Evolutionary conservation across 2,113 vertebrate species (phyloP), one percentile per base, ranked within the genome.

Genomic region (Perca schrenkii): DNA sequence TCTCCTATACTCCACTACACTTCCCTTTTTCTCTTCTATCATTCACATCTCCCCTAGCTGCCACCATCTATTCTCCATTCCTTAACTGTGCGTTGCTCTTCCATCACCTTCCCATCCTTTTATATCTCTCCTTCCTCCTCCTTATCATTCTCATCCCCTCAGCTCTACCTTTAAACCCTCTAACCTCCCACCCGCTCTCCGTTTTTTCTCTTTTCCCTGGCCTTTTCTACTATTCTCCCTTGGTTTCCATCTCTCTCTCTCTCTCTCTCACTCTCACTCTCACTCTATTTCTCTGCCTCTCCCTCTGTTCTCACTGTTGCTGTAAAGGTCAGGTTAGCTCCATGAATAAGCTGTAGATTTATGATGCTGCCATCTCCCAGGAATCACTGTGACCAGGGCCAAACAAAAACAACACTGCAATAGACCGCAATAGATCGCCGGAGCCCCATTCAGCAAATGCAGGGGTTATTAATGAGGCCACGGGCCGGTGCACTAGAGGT

Each of bases 341-440:
- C 87, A 89, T 92, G 93, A 94, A 94, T 93, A 93, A 92, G 88
- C 85, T 82, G 84, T 89, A 92, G 94, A 96, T 95, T 95, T 92
- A 95, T 94, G 90, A 92, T 91, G 91, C 92, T 94, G 93, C 90
- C 91, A 89, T 88, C 87, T 90, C 88, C 64, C 66, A 83, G 86
- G 92, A 94, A 93, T 93, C 92, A 90, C 80, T 86, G 86, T 89
- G 84, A 91, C 90, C 89, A 83, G 85, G 86, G 75, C 83, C 85
- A 91, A 91, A 87, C 86, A 90, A 92, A 89, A 91, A 92, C 88
- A 90, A 87, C 86, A 84, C 81, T 2, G 86, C 92, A 83, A 92
- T 88, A 86, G 87, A 88, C 60, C 65, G 80, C 89, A 83, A 92
- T 90, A 87, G 91, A 93, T 86, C 82, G 87, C 83, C 57, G 6